Conservation (phyloP, 2,113 vertebrate species). For the Petrocephalus zakoni region DNA sequence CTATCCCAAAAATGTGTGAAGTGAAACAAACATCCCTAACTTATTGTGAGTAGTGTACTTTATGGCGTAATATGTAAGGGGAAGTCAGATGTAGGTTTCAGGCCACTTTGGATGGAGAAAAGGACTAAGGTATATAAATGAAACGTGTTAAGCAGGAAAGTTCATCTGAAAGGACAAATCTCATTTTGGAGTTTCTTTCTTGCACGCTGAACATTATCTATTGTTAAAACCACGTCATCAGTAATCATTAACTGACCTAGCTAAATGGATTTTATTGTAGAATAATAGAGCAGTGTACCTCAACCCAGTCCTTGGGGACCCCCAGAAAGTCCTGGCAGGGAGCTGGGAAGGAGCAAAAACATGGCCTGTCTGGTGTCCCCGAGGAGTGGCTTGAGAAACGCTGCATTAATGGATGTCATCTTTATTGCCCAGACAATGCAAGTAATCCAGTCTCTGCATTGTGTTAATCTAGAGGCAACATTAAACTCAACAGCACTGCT, state of each 20-base stretch:
- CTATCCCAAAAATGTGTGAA: no score
- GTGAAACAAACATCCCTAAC: no score
- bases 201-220: not conserved
- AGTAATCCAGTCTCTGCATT: not conserved
- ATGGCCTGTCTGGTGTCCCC: not conserved
- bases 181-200: not conserved
- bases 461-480: not conserved
- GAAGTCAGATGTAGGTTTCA: not conserved
- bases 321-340: not conserved
- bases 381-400: not conserved
- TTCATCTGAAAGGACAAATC: not conserved
- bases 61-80: not conserved
- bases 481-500: not conserved
- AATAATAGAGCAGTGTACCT: conserved; percentile 18
- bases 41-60: no score
- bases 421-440: not conserved
- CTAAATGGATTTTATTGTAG: conserved; percentile 35
- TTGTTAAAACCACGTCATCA: not conserved
- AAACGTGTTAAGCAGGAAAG: not conserved
- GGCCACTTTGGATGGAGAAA: not conserved
- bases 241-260: not conserved
- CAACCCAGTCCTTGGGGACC: not conserved
- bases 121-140: not conserved
- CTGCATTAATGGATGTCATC: not conserved
- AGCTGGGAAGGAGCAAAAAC: not conserved